Conservation (phyloP, 53 echinoderm and acorn worm genomes). For the Paracentrotus lividus region DNA sequence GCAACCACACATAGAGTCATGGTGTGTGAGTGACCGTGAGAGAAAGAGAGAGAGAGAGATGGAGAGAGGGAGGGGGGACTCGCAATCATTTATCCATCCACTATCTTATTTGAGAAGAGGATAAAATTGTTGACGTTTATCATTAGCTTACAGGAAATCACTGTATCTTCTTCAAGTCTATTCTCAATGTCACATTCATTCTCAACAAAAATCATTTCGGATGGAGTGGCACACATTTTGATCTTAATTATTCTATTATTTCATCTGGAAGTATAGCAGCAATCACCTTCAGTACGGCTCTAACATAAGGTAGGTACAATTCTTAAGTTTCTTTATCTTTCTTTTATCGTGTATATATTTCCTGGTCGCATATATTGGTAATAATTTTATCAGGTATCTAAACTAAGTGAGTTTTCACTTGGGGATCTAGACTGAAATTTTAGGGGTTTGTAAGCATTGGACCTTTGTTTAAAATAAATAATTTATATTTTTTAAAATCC, state of each 20-base stretch:
- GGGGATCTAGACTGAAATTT: no score
- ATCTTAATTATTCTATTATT: not conserved
- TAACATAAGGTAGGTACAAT: not conserved
- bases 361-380: not conserved
- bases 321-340: not conserved
- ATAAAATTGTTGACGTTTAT: not conserved
- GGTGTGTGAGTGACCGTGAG: not conserved
- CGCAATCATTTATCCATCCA: not conserved
- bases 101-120: slow-evolving; percentile 39
- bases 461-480: no score
- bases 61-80: not conserved
- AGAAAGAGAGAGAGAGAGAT: slow-evolving; percentile 3
- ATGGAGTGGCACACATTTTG: not conserved
- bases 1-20: slow-evolving; percentile 41
- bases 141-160: slow-evolving; percentile 26
- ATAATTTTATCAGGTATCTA: no score
- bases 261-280: not conserved
- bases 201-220: not conserved
- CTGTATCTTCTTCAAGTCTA: slow-evolving; percentile 19
- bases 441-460: no score
- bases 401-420: no score
- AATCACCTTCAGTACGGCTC: not conserved
- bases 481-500: no score
- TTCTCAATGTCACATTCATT: not conserved
- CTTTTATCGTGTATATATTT: no score